Evolutionary conservation across 1,140 invertebrate genomes (phyloP).

Genomic region (Danaus plexippus): DNA sequence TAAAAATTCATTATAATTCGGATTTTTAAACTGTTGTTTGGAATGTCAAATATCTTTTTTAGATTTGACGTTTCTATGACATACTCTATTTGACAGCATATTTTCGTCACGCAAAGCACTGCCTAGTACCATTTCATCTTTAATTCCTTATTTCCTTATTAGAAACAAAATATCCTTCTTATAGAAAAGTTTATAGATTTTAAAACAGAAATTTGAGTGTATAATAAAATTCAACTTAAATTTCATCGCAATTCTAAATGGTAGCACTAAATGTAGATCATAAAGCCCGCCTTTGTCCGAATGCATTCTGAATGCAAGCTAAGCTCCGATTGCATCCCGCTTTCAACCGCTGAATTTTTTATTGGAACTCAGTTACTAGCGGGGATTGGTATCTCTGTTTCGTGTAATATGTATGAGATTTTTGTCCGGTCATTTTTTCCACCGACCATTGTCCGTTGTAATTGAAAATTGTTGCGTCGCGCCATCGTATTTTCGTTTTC

Average conservation of each 20-base stretch:
- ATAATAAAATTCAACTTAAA: not conserved
- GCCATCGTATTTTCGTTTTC: constrained; percentile 24
- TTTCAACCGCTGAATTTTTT: constrained; percentile 52
- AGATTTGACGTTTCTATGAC: too few relatives aligned
- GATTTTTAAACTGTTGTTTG: too few relatives aligned
- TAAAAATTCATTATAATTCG: too few relatives aligned
- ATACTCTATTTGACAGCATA: too few relatives aligned
- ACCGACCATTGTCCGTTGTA: constrained; percentile 36
- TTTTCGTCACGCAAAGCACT: constrained; percentile 6
- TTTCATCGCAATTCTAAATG: not conserved
- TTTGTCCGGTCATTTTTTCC: constrained; percentile 48
- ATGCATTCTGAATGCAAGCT: constrained; percentile 44
- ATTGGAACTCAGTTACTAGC: constrained; percentile 40
- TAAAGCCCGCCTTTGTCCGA: constrained; percentile 36
- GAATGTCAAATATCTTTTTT: too few relatives aligned
- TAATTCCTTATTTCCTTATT: not conserved
- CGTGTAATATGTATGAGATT: constrained; percentile 59
- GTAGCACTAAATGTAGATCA: constrained; percentile 30
- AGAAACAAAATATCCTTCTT: constrained; percentile 1
- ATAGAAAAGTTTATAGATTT: not conserved
- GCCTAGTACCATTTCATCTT: constrained; percentile 5
- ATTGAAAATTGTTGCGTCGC: constrained; percentile 45
- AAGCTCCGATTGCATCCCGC: constrained; percentile 48
- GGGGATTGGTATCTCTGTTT: constrained; percentile 50
- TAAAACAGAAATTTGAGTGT: too few relatives aligned